phyloP scores from a whole-genome alignment of 1,140 invertebrate genomes.

The Drosophila oshimai region DNA sequence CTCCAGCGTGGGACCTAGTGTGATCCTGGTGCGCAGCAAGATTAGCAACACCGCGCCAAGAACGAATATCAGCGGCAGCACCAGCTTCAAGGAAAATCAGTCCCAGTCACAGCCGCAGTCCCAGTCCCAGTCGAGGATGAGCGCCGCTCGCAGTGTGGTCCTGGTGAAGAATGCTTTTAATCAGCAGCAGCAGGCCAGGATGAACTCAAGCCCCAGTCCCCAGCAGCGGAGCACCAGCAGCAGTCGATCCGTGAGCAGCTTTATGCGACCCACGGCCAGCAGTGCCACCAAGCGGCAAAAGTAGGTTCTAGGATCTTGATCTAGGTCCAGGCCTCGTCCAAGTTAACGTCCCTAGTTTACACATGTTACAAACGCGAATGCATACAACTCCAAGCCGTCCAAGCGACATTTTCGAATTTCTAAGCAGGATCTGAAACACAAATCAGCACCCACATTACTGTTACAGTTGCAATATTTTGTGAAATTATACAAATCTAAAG shows the following conservation, averaged over 20 bases:
- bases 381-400: slow-evolving; percentile 73
- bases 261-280: slow-evolving; percentile 85
- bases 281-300: slow-evolving; percentile 83
- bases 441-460: slow-evolving; percentile 34
- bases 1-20: slow-evolving; percentile 84
- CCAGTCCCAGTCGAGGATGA: slow-evolving; percentile 38
- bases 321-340: slow-evolving; percentile 33
- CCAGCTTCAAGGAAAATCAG: slow-evolving; percentile 77
- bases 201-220: slow-evolving; percentile 22
- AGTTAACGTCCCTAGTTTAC: slow-evolving; percentile 68
- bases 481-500: slow-evolving; percentile 33
- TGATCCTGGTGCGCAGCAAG: slow-evolving; percentile 69
- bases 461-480: slow-evolving; percentile 60
- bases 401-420: slow-evolving; percentile 72
- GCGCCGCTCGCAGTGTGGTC: slow-evolving; percentile 67
- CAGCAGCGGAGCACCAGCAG: slow-evolving; percentile 47
- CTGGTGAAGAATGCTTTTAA: slow-evolving; percentile 73
- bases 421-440: slow-evolving; percentile 58
- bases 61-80: slow-evolving; percentile 47
- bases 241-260: slow-evolving; percentile 83
- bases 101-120: slow-evolving; percentile 8
- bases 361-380: slow-evolving; percentile 61
- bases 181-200: slow-evolving; percentile 52
- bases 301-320: slow-evolving; percentile 25
- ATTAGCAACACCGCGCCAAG: slow-evolving; percentile 17